Evolutionary conservation across 2,888 invertebrate genomes (phyloP), one percentile per base, ranked within the genome.

Genomic region (Stenodera caucasica): DNA sequence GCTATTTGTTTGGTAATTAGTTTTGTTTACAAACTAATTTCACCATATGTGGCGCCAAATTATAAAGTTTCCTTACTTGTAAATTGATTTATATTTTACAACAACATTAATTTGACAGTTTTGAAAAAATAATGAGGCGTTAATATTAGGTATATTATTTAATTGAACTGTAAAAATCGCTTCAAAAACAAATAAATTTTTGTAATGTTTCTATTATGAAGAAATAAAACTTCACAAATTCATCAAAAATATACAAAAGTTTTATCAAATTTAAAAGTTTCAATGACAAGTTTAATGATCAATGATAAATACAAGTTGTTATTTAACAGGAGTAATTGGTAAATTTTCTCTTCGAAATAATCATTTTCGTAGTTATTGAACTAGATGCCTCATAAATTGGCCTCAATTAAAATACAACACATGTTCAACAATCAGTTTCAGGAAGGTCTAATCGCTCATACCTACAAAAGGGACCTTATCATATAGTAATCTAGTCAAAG

Each of bases 41-140:
- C 57, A 52, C 32, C 53, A 57, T 59, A 57, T 60, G 59, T 63
- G 60, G 63, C 60, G 63, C 60, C 57, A 57, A 57, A 59, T 61
- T 53, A 30, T 59, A 49, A 60, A 63, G 21, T 40, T 29, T 57
- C 15, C 21, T 9, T 51, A 45, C 55, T 58, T 54, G 49, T 53
- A 15, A 53, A 57, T 57, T 57, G 63, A 63, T 63, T 63, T 63
- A 63, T 51, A 55, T 55, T 57, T 61, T 21, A 51, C 11, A 35
- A 35, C 35, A 45, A 21, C 53, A 53, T 33, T 35, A 53, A 53
- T 15, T 18, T 35, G 18, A 11, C 33, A 53, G 4, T 33, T 6
- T 12, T 5, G 6, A 45, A 35, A 18, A 45, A 45, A 45, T 45
- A 45, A 45, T 18, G 45, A 45, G 21, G 5, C 18, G 23, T 21